phyloP scores from a whole-genome alignment of 2,888 invertebrate species.

The Teinopalpus imperialis region DNA sequence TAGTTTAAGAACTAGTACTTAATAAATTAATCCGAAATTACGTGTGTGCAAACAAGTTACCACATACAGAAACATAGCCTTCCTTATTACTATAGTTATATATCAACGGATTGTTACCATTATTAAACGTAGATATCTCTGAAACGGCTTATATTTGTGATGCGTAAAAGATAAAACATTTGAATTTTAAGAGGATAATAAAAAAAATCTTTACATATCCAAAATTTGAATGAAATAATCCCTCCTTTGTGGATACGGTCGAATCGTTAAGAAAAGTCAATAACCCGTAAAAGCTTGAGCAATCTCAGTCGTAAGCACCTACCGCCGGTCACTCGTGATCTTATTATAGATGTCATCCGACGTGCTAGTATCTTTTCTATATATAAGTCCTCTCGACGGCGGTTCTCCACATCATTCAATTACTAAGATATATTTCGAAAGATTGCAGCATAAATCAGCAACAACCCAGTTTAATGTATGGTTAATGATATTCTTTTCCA shows the following conservation, averaged over 20 bases:
- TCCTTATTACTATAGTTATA: conserved; percentile 21
- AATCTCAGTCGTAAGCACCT: conserved; percentile 59
- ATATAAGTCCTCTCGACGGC: conserved; percentile 67
- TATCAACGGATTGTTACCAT: conserved; percentile 1
- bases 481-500: no score
- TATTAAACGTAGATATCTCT: conserved; percentile 5
- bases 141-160: background rate
- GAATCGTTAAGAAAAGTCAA: conserved; percentile 57
- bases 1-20: no score
- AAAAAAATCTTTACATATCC: no score
- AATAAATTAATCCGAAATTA: conserved; percentile 21
- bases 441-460: conserved; percentile 23
- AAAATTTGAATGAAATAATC: conserved; percentile 6
- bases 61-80: conserved; percentile 8
- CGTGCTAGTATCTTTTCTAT: conserved; percentile 79
- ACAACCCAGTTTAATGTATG: conserved; percentile 4
- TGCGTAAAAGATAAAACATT: conserved; percentile 1
- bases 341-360: conserved; percentile 81
- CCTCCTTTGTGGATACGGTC: conserved; percentile 19
- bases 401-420: conserved; percentile 51
- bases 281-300: conserved; percentile 74
- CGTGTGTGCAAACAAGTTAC: conserved; percentile 18
- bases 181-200: conserved; percentile 1
- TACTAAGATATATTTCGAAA: conserved; percentile 46
- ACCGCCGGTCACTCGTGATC: conserved; percentile 74